Percentiles rank a stretch among this genome's conserved stretches.
Evolutionary conservation across 1,140 invertebrate species (phyloP).

Genomic region (Pogonus chalceus): DNA sequence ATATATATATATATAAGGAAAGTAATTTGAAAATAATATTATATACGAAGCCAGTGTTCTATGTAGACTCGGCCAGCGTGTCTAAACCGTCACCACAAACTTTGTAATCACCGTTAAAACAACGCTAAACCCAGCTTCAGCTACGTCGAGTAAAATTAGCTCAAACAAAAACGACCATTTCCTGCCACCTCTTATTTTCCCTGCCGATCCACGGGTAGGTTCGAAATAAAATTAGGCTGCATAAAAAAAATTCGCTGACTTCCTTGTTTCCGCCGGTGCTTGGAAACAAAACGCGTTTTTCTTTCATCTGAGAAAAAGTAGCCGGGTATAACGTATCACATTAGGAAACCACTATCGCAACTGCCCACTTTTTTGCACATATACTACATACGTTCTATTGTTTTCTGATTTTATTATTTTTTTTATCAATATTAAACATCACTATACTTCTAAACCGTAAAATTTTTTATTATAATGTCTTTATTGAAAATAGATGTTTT

Average conservation of each 20-base stretch:
- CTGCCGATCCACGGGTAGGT: neutral
- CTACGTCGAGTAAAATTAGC: neutral
- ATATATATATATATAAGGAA: neutral
- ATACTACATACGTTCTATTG: neutral
- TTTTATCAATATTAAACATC: neutral
- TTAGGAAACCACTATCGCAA: neutral
- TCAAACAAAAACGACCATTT: neutral
- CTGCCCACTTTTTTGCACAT: no score
- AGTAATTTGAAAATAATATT: neutral
- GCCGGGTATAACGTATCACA: neutral
- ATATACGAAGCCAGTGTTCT: neutral
- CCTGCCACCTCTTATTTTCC: neutral
- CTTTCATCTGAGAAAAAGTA: neutral
- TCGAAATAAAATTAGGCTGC: neutral
- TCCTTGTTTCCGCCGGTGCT: neutral
- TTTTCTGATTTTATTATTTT: neutral
- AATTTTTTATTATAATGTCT: neutral
- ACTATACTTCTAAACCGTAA: neutral
- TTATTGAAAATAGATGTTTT: neutral
- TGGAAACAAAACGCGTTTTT: neutral
- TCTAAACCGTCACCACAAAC: neutral
- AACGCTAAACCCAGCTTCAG: neutral
- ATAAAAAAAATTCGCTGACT: neutral
- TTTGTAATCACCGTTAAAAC: constrained; percentile 4
- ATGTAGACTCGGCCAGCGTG: neutral